phyloP scores from a whole-genome alignment of 1,140 invertebrate species.

The Drepana arcuata region DNA sequence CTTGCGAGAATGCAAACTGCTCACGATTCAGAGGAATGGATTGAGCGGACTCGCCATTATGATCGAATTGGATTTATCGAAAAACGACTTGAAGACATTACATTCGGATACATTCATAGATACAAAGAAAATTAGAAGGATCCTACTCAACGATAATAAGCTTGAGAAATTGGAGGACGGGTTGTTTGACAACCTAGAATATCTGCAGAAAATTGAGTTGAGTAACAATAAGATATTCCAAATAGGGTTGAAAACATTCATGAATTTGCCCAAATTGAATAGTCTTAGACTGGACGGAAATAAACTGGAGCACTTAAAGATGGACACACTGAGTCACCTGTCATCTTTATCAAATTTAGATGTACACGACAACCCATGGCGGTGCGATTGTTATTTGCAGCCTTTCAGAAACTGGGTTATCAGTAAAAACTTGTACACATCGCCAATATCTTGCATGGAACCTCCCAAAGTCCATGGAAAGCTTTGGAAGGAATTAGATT shows the following conservation, averaged over 20 bases:
- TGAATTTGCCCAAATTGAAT: conserved; percentile 77
- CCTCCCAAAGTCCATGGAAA: conserved; percentile 78
- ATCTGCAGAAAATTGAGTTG: conserved; percentile 83
- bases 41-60: conserved; percentile 84
- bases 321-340: conserved; percentile 74
- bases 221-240: conserved; percentile 80
- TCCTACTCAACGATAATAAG: conserved; percentile 82
- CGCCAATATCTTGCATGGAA: conserved; percentile 79
- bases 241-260: conserved; percentile 81
- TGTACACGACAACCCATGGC: conserved; percentile 88
- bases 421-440: conserved; percentile 79
- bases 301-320: conserved; percentile 76
- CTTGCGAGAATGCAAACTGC: conserved; percentile 80
- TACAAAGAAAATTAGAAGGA: conserved; percentile 77
- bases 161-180: conserved; percentile 80
- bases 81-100: conserved; percentile 80
- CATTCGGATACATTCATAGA: conserved; percentile 81
- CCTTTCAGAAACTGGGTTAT: conserved; percentile 84
- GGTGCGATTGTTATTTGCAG: conserved; percentile 88
- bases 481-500: conserved; percentile 79
- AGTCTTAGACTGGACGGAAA: conserved; percentile 81
- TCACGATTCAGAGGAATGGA: conserved; percentile 78
- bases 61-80: conserved; percentile 88
- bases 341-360: conserved; percentile 80
- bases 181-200: conserved; percentile 82